These are phyloP conservation scores for Uromys caudimaculatus DNA, from an alignment of 2,797 vertebrate genomes.

Conservation along the genomic window DNA sequence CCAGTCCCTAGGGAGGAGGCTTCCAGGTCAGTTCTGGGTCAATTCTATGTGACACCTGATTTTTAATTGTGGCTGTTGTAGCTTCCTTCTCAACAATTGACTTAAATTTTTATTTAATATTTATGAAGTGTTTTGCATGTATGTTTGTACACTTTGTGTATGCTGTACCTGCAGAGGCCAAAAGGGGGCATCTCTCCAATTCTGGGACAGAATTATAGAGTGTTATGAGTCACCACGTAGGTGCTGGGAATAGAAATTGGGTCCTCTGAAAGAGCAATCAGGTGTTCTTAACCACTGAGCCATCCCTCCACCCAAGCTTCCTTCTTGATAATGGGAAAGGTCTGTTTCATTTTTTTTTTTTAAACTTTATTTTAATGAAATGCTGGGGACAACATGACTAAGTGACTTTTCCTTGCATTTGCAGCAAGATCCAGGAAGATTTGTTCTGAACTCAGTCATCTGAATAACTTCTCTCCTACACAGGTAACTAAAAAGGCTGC, in stretches of 20 bases:
- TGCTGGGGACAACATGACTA: not conserved
- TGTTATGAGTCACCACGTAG: not conserved
- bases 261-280: not conserved
- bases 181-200: not conserved
- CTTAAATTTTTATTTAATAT: not conserved
- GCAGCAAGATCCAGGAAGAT: not conserved
- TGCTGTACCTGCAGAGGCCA: not conserved
- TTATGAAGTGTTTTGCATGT: not conserved
- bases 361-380: not conserved
- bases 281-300: not conserved
- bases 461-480: not conserved
- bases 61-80: not conserved
- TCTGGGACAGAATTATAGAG: not conserved
- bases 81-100: not conserved
- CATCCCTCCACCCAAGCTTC: not conserved
- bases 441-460: not conserved
- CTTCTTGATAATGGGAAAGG: not conserved
- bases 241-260: too few relatives aligned
- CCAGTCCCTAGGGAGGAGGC: not conserved
- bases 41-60: fast-evolving
- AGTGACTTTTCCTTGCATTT: not conserved
- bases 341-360: not conserved
- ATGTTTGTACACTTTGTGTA: not conserved
- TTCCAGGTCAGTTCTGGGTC: not conserved
- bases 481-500: not conserved